Evolutionary conservation across 2,888 invertebrate genomes (phyloP), one percentile per base, ranked within the genome.

Genomic region (Drosophila formosana): DNA sequence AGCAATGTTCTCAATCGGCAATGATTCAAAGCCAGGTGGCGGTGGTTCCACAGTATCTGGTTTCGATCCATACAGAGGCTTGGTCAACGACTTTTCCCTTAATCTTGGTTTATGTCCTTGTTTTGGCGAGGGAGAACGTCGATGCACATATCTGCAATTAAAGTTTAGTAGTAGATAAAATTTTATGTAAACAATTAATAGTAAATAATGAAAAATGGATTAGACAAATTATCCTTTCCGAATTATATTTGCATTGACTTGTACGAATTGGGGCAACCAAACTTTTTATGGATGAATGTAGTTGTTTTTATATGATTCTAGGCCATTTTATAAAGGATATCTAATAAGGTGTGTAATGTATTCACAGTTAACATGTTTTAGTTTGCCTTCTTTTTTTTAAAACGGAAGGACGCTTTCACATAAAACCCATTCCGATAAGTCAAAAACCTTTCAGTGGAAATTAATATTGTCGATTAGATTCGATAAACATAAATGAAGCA

Each of bases 1-100:
- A 9, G 66, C 26, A 55, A 75, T 46, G n/a, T 55, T 70, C 18
- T 74, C 78, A 51, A 73, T 72, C 60, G 78, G 80, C 50, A 85
- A 63, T 0, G 79, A 60, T 64, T 91, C 90, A 62, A 90, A 91
- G 0, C 90, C 90, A 11, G 90, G 90, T 6, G 90, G 90, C 2
- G 90, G 90, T 0, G 91, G 90, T 62, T 87, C 86, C 37, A 82
- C 32, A 6, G 71, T 66, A 23, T 86, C 85, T 49, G 45, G 25
- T 52, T 78, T 80, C 13, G 68, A 50, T 23, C 53, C 68, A 49
- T 72, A 69, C 0, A 37, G 13, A 18, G 77, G 47, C 11, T 71
- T 72, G 9, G n/a, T 11, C 37, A 66, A 3, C 1, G 72, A 65
- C 43, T 60, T 66, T 9, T 73, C 71, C 58, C 65, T 58, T 18